These are phyloP conservation scores for Epinotia nisella DNA, from an alignment of 2,888 invertebrate genomes.

Conservation along the genomic window DNA sequence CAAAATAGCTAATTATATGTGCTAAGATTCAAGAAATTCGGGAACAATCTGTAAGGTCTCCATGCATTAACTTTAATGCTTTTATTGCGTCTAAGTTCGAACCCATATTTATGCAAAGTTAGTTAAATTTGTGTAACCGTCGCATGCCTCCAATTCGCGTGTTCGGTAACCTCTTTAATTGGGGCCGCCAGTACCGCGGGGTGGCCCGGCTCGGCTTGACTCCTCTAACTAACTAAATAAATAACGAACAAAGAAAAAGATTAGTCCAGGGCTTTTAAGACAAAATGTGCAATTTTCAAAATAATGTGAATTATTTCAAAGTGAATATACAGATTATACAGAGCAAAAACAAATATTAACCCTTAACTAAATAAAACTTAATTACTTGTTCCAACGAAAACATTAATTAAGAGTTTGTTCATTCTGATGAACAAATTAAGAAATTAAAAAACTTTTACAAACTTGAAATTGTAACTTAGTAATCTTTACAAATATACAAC, in stretches of 20 bases:
- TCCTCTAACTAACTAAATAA: constrained; percentile 8
- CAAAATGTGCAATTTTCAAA: background rate
- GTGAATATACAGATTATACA: background rate
- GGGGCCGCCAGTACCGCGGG: constrained; percentile 34
- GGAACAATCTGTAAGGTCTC: too few relatives aligned
- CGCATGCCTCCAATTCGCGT: constrained; percentile 40
- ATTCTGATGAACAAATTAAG: too few relatives aligned
- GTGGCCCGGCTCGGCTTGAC: constrained; percentile 27
- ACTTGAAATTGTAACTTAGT: too few relatives aligned
- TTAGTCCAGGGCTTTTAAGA: background rate
- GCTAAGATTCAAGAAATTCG: too few relatives aligned
- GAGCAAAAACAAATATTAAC: background rate
- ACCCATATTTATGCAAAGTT: constrained; percentile 2
- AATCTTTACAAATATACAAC: background rate
- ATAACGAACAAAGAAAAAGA: background rate
- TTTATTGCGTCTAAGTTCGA: background rate
- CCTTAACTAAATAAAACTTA: too few relatives aligned
- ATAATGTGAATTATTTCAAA: background rate
- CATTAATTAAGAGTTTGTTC: too few relatives aligned
- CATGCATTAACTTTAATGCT: too few relatives aligned
- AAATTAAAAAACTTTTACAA: too few relatives aligned
- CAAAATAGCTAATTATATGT: too few relatives aligned
- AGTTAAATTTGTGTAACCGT: constrained; percentile 16
- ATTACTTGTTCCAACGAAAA: too few relatives aligned
- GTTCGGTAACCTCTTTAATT: constrained; percentile 44